Base-by-base conservation (phyloP, 2,113 vertebrate species). In the Apaloderma vittatum region DNA sequence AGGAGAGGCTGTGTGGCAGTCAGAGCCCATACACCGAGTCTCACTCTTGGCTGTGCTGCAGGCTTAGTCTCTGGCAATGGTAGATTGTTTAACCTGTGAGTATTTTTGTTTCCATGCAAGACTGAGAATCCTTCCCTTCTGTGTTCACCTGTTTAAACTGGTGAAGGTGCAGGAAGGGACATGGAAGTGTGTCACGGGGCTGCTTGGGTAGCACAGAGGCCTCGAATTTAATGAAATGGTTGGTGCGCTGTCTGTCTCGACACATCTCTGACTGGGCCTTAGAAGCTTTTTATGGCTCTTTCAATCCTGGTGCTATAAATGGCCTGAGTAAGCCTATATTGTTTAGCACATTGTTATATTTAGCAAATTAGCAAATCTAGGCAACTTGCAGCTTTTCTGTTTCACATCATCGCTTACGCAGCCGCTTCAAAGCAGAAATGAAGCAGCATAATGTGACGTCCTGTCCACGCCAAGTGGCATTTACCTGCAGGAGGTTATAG, bases 321-420 rank as follows among this genome's bases (percentile, higher is more conserved):
- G 62, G 84, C 14, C 43, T 48, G 45, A 23, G 29, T 61, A 73
- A 86, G 5, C 21, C 77, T 51, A n/a, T 1, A 0, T 32, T 37
- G 52, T 51, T 84, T 74, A 57, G 78, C 24, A 45, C 16, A 48
- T 67, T 91, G 87, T 84, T 93, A 7, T 65, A 57, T 65, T 45
- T 52, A 78, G 54, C 22, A 36, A 59, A 80, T 77, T 15, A 54
- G 27, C 46, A 91, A 86, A 79, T 61, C 40, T 36, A 43, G 54
- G 55, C 43, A 82, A 49, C 27, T 37, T 62, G 30, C 21, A 86
- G 66, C 49, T 88, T 30, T 91, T 51, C 43, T 72, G n/a, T 83
- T 94, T 86, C 76, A 40, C 54, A 65, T 89, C 48, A 78, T 49
- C 26, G 29, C 34, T 91, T 86, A 65, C 52, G 73, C 43, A 76